These are phyloP conservation scores for Pseudorasbora parva DNA, from an alignment of 2,113 vertebrate genomes.

Conservation along the genomic window DNA sequence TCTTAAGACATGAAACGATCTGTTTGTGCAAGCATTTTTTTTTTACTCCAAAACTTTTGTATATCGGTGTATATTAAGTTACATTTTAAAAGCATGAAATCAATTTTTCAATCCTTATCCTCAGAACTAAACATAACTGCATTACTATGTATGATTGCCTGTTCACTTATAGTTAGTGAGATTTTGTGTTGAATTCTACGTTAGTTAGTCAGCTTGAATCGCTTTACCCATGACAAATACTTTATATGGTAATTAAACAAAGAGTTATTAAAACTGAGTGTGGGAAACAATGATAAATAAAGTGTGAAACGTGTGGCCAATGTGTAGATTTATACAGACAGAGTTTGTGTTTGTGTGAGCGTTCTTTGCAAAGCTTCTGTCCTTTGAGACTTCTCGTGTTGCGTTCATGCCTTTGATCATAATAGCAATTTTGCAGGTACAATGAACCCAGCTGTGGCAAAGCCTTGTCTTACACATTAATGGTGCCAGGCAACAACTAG, in stretches of 20 bases:
- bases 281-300: background rate
- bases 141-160: background rate
- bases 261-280: background rate
- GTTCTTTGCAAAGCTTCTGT: background rate
- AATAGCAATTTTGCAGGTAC: constrained; percentile 27
- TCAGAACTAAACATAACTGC: background rate
- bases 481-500: constrained; percentile 26
- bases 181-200: background rate
- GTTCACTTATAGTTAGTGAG: background rate
- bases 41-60: background rate
- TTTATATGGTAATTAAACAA: background rate
- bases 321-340: background rate
- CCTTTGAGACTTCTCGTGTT: background rate
- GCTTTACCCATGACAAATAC: background rate
- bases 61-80: too few species aligned
- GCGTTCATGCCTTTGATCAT: constrained; percentile 14
- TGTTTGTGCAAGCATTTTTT: too few species aligned
- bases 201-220: too few species aligned
- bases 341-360: background rate
- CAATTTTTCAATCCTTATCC: background rate
- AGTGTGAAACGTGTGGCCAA: background rate
- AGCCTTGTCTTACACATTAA: constrained; percentile 11
- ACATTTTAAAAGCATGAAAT: too few species aligned
- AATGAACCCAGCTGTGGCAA: constrained; percentile 32
- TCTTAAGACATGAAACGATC: too few species aligned